Base-by-base conservation (phyloP, 2,797 vertebrate genomes). In the Sebastes trivittatus region DNA sequence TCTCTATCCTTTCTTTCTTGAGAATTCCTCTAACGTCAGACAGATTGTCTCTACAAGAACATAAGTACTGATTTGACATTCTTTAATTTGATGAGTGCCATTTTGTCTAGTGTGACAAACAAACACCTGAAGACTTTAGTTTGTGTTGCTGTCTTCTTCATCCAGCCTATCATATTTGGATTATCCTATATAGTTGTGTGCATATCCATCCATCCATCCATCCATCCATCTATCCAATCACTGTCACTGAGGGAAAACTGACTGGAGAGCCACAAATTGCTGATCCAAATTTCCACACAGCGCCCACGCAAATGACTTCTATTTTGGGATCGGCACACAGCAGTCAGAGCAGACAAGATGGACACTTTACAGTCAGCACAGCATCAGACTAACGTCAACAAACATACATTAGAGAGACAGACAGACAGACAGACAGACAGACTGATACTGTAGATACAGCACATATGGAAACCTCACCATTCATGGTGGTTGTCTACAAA, bases 401-500 rank as follows among this genome's bases (percentile, higher is more conserved):
- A 16, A 79, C 32, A 65, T 2, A 59, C 7, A 30, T 69, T 20
- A 46, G 42, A 46, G 42, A 46, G 42, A 0, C 16, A 36, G 34
- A 11, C 30, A 27, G 4, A 27, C 27, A 27, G 27, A 27, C 27
- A 42, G 38, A 18, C 38, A 20, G 34, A 62, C 34, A 20, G 63
- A 30, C 7, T 7, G 14, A 49, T 22, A 20, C 27, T 25, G 4
- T 7, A 61, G 23, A 76, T 46, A 46, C 16, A 46, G 42, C 13
- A 72, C 10, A 27, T 4, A n/a, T 13, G 5, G 56, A 34, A n/a
- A 23, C 2, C 95, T 97, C 95, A 99, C 98, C 98, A 99, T 85
- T 99, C 98, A 4, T 99, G 98, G 89, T 99, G 98, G 96, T 99
- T 99, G 94, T 99, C 98, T 63, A 99, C 98, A 52, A 99, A 99